Percentiles rank a stretch among this genome's conserved stretches.
phyloP scores from a whole-genome alignment of 2,888 invertebrate genomes.

The Chamaedrilus cognettii region DNA sequence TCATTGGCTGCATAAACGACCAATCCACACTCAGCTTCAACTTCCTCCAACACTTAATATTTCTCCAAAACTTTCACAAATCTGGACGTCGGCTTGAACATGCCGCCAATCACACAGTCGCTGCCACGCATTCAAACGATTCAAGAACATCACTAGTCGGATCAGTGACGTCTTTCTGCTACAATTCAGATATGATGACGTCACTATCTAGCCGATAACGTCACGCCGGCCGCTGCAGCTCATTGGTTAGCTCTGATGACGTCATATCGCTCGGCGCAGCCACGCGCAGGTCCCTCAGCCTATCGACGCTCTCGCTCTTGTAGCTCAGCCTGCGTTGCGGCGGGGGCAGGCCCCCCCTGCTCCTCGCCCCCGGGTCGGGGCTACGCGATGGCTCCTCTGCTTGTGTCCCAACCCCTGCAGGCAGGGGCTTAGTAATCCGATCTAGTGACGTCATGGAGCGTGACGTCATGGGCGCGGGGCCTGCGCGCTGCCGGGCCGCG shows the following conservation, averaged over 20 bases:
- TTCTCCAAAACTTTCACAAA: too few species aligned
- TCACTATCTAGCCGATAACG: too few species aligned
- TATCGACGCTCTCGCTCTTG: slow-evolving; percentile 3
- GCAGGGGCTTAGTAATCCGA: neutral
- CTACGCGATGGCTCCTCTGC: neutral
- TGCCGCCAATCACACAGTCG: too few species aligned
- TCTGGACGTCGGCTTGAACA: too few species aligned
- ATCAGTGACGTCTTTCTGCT: too few species aligned
- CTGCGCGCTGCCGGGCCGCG: neutral
- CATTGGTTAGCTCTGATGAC: neutral
- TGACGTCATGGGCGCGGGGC: neutral
- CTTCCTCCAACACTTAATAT: too few species aligned
- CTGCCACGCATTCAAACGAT: too few species aligned
- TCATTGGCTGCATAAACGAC: too few species aligned
- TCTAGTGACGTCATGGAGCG: neutral
- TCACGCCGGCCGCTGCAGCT: neutral
- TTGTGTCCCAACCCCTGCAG: neutral
- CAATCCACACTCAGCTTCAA: too few species aligned
- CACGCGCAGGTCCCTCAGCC: neutral
- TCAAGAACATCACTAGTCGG: too few species aligned
- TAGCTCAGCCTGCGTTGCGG: neutral
- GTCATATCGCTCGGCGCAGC: neutral
- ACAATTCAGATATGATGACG: too few species aligned
- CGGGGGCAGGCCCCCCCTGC: neutral
- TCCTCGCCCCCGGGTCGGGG: neutral